Evolutionary conservation across 2,113 vertebrate species (phyloP).

Genomic region (Pongo pygmaeus): DNA sequence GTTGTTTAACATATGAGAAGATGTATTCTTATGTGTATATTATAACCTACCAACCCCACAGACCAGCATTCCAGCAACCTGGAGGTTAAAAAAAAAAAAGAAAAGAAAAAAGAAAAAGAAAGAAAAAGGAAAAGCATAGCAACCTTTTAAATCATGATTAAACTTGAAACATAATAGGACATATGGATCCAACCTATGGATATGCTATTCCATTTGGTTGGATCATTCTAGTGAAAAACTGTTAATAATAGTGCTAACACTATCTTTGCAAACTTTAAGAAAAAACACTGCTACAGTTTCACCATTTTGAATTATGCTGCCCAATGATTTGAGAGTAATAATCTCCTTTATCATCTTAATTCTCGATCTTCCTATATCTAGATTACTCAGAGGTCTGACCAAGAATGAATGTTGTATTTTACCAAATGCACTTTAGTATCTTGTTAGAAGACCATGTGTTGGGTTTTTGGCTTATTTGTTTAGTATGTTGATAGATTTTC

Average conservation of each 20-base stretch:
- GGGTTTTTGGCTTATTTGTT: not conserved
- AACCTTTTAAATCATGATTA: not conserved
- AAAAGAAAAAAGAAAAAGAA: not conserved
- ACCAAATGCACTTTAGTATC: not conserved
- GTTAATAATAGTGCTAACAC: not conserved
- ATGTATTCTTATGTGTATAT: not conserved
- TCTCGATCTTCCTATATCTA: not conserved
- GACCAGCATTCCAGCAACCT: not conserved
- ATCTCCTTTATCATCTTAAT: not conserved
- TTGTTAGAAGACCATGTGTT: not conserved
- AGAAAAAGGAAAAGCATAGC: not conserved
- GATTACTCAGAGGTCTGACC: not conserved
- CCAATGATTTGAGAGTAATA: not conserved
- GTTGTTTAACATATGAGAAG: not conserved
- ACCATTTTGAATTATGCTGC: not conserved
- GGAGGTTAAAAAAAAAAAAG: not conserved
- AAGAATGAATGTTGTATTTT: not conserved
- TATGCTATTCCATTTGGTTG: not conserved
- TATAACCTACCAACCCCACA: not conserved
- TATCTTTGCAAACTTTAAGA: not conserved
- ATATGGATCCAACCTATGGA: not conserved
- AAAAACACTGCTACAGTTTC: not conserved
- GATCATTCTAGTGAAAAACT: not conserved
- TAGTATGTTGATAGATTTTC: not conserved
- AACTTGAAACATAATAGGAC: not conserved